Evolutionary conservation across 2,888 invertebrate species (phyloP).

Genomic region (Drosophila peninsularis): DNA sequence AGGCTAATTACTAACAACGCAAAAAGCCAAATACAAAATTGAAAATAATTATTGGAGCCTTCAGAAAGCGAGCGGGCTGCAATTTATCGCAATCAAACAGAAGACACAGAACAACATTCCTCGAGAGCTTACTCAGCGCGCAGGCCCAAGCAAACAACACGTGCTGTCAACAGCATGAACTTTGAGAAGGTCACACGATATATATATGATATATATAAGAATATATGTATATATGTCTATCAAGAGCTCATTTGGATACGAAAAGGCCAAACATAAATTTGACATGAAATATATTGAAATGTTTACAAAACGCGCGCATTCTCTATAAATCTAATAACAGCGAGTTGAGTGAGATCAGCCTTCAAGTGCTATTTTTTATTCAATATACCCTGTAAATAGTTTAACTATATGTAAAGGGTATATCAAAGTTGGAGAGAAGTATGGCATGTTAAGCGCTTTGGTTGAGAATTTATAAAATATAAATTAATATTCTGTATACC

Average conservation of each 20-base stretch:
- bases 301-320: conserved; percentile 44
- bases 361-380: conserved; percentile 25
- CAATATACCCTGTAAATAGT: neutral
- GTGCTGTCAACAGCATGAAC: conserved; percentile 53
- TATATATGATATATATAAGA: neutral
- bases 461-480: too few relatives aligned
- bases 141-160: conserved; percentile 15
- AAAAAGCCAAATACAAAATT: conserved; percentile 62
- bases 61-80: conserved; percentile 37
- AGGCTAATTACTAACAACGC: conserved; percentile 73
- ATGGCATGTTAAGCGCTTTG: too few relatives aligned
- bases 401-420: neutral
- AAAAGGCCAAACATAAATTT: conserved; percentile 37
- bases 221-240: neutral
- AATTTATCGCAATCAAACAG: conserved; percentile 56
- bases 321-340: conserved; percentile 34
- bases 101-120: conserved; percentile 28
- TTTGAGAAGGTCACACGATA: conserved; percentile 52
- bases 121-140: conserved; percentile 38
- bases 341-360: conserved; percentile 28
- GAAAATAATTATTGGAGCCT: conserved; percentile 70
- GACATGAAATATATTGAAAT: conserved; percentile 38
- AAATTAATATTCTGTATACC: too few relatives aligned
- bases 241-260: conserved; percentile 7
- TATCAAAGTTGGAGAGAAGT: neutral